phyloP scores from a whole-genome alignment of 1,140 invertebrate genomes.

The Panagrolaimus sp. region DNA sequence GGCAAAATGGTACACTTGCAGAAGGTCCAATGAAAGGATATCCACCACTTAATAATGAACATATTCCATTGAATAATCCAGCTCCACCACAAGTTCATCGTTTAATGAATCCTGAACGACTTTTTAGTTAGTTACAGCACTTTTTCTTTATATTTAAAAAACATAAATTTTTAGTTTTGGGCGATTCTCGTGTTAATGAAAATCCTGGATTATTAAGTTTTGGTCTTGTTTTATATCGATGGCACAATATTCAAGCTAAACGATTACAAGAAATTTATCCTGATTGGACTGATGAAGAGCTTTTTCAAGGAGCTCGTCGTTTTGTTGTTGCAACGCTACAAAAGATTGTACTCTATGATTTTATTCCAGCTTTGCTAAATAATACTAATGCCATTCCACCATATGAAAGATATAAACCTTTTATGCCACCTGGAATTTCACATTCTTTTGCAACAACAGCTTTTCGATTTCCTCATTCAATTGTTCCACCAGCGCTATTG shows the following conservation, averaged over 20 bases:
- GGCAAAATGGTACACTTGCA: constrained; percentile 78
- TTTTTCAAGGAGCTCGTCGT: constrained; percentile 81
- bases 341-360: constrained; percentile 95
- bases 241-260: constrained; percentile 84
- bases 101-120: constrained; percentile 78
- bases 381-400: constrained; percentile 47
- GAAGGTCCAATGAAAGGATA: constrained; percentile 66
- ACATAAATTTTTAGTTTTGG: constrained; percentile 71
- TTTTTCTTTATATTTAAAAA: constrained; percentile 12
- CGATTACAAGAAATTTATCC: constrained; percentile 73
- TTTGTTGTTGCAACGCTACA: constrained; percentile 86
- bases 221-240: constrained; percentile 84
- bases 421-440: constrained; percentile 86
- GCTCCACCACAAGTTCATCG: constrained; percentile 83
- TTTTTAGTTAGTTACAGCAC: constrained; percentile 76
- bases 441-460: constrained; percentile 96
- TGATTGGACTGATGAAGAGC: constrained; percentile 83
- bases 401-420: constrained; percentile 72
- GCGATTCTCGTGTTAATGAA: constrained; percentile 91
- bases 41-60: constrained; percentile 79
- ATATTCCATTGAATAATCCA: constrained; percentile 86
- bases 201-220: constrained; percentile 89
- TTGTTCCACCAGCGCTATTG: constrained; percentile 53
- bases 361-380: constrained; percentile 79
- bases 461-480: constrained; percentile 89